Evolutionary conservation across 2,888 invertebrate species (phyloP).

Genomic region (Acrobasis repandana): DNA sequence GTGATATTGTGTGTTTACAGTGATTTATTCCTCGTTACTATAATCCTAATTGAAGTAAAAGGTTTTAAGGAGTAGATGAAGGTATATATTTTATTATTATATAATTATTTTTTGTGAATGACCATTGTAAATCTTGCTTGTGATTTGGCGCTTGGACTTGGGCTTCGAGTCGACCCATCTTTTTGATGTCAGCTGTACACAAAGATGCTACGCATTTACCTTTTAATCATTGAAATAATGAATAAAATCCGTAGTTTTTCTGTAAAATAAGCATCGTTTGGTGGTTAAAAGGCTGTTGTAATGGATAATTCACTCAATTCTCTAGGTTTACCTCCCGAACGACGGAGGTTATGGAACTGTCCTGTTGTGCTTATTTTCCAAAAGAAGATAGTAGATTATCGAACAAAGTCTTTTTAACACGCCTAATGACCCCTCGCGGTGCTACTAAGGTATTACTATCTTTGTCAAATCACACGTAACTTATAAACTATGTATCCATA

Average conservation of each 20-base stretch:
- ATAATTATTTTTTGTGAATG: slow-evolving; percentile 41
- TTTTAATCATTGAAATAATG: slow-evolving; percentile 63
- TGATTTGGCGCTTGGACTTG: slow-evolving; percentile 71
- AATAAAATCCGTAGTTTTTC: slow-evolving; percentile 69
- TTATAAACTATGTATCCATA: slow-evolving; percentile 43
- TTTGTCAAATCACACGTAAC: slow-evolving; percentile 39
- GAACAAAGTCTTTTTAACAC: slow-evolving; percentile 63
- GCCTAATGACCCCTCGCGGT: slow-evolving; percentile 73
- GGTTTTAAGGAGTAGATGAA: slow-evolving; percentile 86
- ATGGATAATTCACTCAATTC: slow-evolving; percentile 57
- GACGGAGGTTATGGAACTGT: slow-evolving; percentile 78
- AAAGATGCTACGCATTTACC: slow-evolving; percentile 79
- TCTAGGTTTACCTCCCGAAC: slow-evolving; percentile 68
- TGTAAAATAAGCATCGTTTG: slow-evolving; percentile 44
- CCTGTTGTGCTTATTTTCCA: slow-evolving; percentile 66
- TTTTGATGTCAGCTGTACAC: slow-evolving; percentile 81
- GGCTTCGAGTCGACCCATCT: slow-evolving; percentile 68
- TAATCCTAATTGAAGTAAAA: slow-evolving; percentile 75
- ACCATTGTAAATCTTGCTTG: slow-evolving; percentile 37
- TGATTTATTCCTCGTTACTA: slow-evolving; percentile 72
- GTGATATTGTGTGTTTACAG: slow-evolving; percentile 86
- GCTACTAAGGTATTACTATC: slow-evolving; percentile 65
- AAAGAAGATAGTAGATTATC: slow-evolving; percentile 68
- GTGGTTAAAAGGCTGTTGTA: slow-evolving; percentile 39
- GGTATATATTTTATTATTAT: slow-evolving; percentile 63